phyloP scores from a whole-genome alignment of 2,113 vertebrate species.

The Tilapia sparmanii region DNA sequence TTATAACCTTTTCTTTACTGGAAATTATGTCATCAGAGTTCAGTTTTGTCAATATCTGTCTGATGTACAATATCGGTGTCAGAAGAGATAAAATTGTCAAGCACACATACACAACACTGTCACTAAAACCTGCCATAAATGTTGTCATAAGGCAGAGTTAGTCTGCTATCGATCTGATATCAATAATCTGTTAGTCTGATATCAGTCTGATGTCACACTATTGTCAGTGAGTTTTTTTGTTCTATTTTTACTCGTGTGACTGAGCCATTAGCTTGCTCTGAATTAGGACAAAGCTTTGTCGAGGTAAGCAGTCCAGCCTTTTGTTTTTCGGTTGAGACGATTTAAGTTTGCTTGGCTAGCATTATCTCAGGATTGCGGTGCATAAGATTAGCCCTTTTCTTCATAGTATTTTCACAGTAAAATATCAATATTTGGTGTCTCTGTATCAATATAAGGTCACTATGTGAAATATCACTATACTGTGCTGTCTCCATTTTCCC shows the following conservation, averaged over 20 bases:
- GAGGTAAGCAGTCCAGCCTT: neutral
- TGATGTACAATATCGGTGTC: neutral
- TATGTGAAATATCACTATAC: neutral
- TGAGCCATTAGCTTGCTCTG: neutral
- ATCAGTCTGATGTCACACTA: neutral
- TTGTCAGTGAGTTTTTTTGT: neutral
- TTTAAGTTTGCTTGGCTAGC: neutral
- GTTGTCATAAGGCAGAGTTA: neutral
- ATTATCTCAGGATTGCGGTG: neutral
- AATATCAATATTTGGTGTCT: neutral
- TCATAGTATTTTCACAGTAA: neutral
- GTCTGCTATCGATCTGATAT: neutral
- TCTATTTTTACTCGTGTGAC: accelerated
- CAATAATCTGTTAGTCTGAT: neutral
- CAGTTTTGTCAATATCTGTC: neutral
- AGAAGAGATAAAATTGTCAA: neutral
- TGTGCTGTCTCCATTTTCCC: neutral
- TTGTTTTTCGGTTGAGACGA: accelerated
- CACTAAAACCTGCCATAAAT: neutral
- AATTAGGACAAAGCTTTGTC: neutral
- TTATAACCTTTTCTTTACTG: neutral
- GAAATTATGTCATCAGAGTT: neutral
- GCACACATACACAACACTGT: neutral
- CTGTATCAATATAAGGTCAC: neutral
- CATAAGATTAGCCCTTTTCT: neutral